Conservation (phyloP, 2,888 invertebrate genomes). For the Clitarchus hookeri region DNA sequence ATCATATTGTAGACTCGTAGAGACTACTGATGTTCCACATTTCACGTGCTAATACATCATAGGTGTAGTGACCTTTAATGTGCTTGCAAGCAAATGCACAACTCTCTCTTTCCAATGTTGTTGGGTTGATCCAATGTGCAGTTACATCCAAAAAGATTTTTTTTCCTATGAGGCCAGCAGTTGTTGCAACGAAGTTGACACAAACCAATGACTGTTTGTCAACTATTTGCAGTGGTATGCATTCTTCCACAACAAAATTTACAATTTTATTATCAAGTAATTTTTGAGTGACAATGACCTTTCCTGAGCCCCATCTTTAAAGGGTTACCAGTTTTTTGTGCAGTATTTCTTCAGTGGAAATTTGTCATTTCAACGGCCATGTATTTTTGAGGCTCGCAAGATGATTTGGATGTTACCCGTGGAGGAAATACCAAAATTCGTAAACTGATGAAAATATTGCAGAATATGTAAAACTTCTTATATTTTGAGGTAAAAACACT, state of each 20-base stretch:
- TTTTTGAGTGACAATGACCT: background rate
- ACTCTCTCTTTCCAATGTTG: background rate
- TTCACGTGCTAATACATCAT: background rate
- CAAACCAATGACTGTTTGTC: background rate
- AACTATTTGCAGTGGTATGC: background rate
- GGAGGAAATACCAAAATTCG: too few relatives aligned
- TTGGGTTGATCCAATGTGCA: background rate
- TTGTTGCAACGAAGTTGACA: background rate
- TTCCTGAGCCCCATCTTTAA: background rate
- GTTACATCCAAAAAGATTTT: background rate
- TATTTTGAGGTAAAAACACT: too few relatives aligned
- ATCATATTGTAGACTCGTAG: background rate
- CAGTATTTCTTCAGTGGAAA: background rate
- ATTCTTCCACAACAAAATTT: background rate
- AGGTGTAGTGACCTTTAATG: background rate
- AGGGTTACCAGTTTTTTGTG: background rate
- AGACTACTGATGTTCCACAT: background rate
- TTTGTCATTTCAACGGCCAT: background rate
- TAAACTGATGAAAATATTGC: too few relatives aligned
- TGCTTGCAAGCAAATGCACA: background rate
- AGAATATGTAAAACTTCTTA: too few relatives aligned
- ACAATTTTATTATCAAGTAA: background rate
- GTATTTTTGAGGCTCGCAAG: background rate
- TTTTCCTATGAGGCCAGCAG: background rate
- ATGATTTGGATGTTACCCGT: background rate